These are phyloP conservation scores for Setophaga petechia DNA, from an alignment of 2,113 vertebrate species.

Conservation along the genomic window DNA sequence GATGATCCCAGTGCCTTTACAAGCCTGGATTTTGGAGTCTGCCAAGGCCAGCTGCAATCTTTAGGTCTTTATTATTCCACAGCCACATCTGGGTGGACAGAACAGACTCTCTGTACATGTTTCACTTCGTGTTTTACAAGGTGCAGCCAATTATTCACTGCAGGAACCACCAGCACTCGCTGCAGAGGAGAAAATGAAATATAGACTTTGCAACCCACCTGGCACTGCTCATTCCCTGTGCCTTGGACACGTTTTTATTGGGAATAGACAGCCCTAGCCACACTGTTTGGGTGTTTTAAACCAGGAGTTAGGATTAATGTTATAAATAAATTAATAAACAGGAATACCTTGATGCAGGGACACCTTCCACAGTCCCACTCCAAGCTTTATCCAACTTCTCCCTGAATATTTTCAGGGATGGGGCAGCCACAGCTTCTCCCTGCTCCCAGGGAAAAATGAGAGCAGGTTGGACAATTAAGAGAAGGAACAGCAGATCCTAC, in stretches of 20 bases:
- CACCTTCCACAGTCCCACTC: not conserved
- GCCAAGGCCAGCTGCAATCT: not conserved
- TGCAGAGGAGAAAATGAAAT: not conserved
- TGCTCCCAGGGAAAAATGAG: not conserved
- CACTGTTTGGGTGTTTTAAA: not conserved
- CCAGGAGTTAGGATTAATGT: no score
- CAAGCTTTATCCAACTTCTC: not conserved
- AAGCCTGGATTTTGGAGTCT: not conserved
- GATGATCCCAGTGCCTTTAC: not conserved
- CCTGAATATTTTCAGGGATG: not conserved
- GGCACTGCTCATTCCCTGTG: not conserved
- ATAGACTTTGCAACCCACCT: not conserved
- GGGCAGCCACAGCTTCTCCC: not conserved
- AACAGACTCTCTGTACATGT: not conserved
- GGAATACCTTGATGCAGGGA: fast-evolving
- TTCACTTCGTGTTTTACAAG: not conserved
- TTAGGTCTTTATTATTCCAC: not conserved
- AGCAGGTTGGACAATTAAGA: not conserved
- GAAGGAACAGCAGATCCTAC: not conserved
- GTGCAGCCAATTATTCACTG: not conserved
- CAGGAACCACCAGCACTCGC: not conserved
- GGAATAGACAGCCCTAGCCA: not conserved
- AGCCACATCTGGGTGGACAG: not conserved
- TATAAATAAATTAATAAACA: not conserved
- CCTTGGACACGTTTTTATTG: not conserved